Base-by-base conservation (phyloP, 2,797 vertebrate species). In the Betta splendens region DNA sequence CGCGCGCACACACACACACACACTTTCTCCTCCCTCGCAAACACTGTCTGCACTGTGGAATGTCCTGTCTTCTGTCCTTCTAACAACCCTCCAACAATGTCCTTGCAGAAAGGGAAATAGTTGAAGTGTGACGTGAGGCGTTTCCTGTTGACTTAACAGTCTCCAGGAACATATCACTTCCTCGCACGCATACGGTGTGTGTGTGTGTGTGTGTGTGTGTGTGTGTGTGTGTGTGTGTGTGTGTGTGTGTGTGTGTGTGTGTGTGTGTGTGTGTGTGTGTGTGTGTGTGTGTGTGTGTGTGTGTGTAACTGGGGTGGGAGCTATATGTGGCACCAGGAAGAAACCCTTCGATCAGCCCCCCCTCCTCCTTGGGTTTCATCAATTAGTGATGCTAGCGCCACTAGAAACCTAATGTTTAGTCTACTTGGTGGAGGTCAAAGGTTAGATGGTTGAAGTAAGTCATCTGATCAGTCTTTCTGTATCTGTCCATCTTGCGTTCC, bases 81-180 rank as follows among this genome's bases (percentile, higher is more conserved):
- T 53, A 87, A 77, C 79, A 82, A 77, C 83, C 79, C 71, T 85
- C 81, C 50, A 87, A 85, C 87, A 87, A 83, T 87, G 84, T 85
- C 56, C 64, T 72, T 22, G 26, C 59, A 42, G 48, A 77, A 75
- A 74, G 61, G 86, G 86, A 89, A 84, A 87, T 89, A 57, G 74
- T 59, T 88, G 56, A 56, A 23, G 57, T 28, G 57, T 80, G 76
- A 85, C 69, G 70, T 52, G 43, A 75, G 50, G 72, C 60, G 64
- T 76, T 84, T 87, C 84, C 85, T 89, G 82, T 90, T 85, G 73
- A 78, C 81, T 75, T 72, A 82, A 65, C 60, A 39, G 77, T 80
- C 72, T 87, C 69, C 75, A 75, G 72, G 77, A 87, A 87, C 70
- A 57, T 13, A 13, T 43, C 23, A 13, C 81, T 86, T 86, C 82